Evolutionary conservation across 2,888 invertebrate species (phyloP).

Genomic region (Sipha maydis): DNA sequence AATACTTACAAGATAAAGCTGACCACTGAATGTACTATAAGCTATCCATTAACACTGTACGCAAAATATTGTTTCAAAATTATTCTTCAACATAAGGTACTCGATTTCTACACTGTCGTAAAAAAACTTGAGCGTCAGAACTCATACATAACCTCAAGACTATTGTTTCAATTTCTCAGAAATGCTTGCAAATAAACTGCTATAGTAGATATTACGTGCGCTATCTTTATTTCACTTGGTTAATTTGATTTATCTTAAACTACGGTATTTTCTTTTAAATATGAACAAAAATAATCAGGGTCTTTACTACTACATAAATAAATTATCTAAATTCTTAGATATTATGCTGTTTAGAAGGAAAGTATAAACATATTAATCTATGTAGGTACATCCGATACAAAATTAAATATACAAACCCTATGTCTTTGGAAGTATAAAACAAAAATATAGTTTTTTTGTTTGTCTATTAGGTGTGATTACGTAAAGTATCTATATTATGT

Average conservation of each 20-base stretch:
- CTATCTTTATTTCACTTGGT: constrained; percentile 27
- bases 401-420: no score
- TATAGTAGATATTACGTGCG: constrained; percentile 13
- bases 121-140: neutral
- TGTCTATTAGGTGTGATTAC: no score
- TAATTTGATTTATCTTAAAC: constrained; percentile 7
- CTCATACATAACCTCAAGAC: neutral
- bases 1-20: neutral
- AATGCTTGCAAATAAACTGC: constrained; percentile 15
- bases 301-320: neutral
- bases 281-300: neutral
- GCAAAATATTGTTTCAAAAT: neutral
- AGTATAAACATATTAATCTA: neutral
- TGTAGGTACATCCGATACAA: neutral
- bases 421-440: no score
- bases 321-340: neutral
- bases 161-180: constrained; percentile 25
- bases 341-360: neutral
- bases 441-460: no score
- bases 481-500: no score
- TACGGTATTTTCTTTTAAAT: constrained; percentile 2
- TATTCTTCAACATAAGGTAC: neutral
- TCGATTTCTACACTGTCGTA: neutral
- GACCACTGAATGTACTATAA: neutral
- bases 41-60: neutral